Conservation (phyloP, 2,113 vertebrate genomes). For the Zosterops borbonicus region DNA sequence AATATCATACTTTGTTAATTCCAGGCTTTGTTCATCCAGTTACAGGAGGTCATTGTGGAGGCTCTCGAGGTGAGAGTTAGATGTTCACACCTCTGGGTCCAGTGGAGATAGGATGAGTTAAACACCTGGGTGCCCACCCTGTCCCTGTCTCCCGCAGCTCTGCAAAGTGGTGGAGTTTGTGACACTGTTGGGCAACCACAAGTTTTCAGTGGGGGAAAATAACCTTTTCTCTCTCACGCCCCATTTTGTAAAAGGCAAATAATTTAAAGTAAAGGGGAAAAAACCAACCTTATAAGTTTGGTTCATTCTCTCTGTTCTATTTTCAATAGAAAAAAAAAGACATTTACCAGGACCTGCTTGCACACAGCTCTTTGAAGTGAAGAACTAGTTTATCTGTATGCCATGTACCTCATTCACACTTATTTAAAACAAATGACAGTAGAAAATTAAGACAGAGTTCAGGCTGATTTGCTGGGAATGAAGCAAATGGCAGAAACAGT, state of each 20-base stretch:
- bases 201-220: not conserved
- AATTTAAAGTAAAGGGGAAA: not conserved
- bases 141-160: not conserved
- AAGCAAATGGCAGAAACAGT: slow-evolving; percentile 13
- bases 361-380: not conserved
- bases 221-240: not conserved
- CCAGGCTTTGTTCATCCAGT: not conserved
- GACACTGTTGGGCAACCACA: not conserved
- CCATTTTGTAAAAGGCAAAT: not conserved
- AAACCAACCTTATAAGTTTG: not conserved
- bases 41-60: not conserved
- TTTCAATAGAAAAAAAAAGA: accelerated
- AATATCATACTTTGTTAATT: not conserved
- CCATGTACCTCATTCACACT: not conserved
- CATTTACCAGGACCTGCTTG: not conserved
- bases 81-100: not conserved
- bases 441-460: not conserved
- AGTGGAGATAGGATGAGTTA: not conserved
- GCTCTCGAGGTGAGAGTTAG: accelerated
- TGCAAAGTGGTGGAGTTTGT: not conserved
- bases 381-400: not conserved
- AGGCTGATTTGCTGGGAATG: not conserved
- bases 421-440: not conserved
- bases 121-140: not conserved
- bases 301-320: not conserved